Evolutionary conservation across 2,888 invertebrate species (phyloP), one percentile per base, ranked within the genome.

Genomic region (Polietes domitor): DNA sequence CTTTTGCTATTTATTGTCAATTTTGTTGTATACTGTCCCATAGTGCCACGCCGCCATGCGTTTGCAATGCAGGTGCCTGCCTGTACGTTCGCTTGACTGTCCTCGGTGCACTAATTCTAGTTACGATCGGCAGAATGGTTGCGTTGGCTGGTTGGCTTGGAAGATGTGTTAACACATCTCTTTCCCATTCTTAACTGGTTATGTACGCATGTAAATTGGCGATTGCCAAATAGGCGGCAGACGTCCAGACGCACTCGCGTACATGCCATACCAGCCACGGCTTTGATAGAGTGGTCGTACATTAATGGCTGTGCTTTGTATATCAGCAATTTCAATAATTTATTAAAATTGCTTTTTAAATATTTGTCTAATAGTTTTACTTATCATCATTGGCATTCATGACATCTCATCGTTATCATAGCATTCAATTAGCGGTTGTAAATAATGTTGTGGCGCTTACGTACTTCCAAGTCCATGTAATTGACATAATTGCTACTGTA

Each of bases 311-410:
- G 43, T 32, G 28, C 28, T 63, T 15, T 24, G 65, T 68, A 43
- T 17, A 72, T 84, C 78, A 58, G 78, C 77, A 58, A 50, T 75
- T 81, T 72, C 24, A 71, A 81, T 78, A 84, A 84, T 84, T 81
- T 84, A 79, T 84, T 77, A 65, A 79, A 79, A 81, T 81, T 73
- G 75, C 58, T 77, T 79, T 75, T 81, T 73, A 68, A 78, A 76
- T 61, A 61, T 65, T 43, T 71, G 63, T 24, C 41, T 75, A 80
- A 76, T 80, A 72, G 70, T 53, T 83, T 75, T 71, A n/a, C n/a
- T 68, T 72, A 58, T 77, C 50, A 53, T 58, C 32, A 71, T 43
- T 37, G 63, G 73, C 63, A 79, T 78, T 76, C 65, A 73, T 43
- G 78, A 81, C 84, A 81, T 72, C 58, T 76, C 50, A 65, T 81